Evolutionary conservation across 2,888 invertebrate genomes (phyloP), one percentile per base, ranked within the genome.

Genomic region (Aspidiotus destructor): DNA sequence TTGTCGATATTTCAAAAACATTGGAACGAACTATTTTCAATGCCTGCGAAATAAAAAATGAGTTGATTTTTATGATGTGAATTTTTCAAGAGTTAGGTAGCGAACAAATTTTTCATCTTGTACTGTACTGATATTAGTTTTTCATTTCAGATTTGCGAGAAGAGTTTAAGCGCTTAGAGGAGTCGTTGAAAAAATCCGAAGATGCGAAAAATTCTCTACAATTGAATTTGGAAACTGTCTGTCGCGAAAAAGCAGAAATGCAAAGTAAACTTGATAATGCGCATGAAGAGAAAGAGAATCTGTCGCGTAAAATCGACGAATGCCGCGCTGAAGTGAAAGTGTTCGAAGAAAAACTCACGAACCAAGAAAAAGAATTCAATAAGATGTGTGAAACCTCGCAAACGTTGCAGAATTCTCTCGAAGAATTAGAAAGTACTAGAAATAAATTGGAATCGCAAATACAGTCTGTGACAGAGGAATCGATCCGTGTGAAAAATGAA

Each of bases 111-210:
- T 10, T 63, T 17, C 17, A 11, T 9, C 17, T 10, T 17, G 16
- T 44, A 44, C 41, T 63, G 5, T 10, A 48, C 48, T 48, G 16
- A 8, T 60, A 3, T 60, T 3, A 1, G 28, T 52, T 11, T 15
- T 7, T 41, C 3, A 42, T 55, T 11, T 11, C 16, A 68, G 60
- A 60, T 60, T 40, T 60, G n/a, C 41, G 11, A n/a, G 40, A 60
- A 9, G 48, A 28, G 41, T 44, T 57, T 42, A 69, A 70, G 10
- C 60, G 69, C 16, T 11, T 58, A 11, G 64, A 61, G 9, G 65
- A 42, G 54, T 64, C 69, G 28, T 57, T 48, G 0, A 63, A 65
- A 53, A 70, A 71, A 28, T 58, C 72, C 41, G 70, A 73, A 48
- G 68, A 71, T 15, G 68, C 68, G 9, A 69, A 72, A 55, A 69